Conservation (phyloP, 1,140 invertebrate species). For the Euura lappo region DNA sequence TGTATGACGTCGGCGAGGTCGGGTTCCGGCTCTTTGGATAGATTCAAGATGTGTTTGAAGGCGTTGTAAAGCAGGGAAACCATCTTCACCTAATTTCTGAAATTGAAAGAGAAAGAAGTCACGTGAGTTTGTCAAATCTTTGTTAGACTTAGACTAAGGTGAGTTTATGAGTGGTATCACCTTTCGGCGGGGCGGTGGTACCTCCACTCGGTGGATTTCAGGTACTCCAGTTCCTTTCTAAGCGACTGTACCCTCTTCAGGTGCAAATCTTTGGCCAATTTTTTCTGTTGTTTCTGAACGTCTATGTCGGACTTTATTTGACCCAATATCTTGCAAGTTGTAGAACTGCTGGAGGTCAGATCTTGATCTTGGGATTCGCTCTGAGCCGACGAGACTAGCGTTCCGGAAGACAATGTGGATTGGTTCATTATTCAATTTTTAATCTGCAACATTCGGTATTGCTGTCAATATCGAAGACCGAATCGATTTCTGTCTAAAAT, state of each 20-base stretch:
- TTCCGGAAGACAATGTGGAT: slow-evolving; percentile 45
- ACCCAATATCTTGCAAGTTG: slow-evolving; percentile 49
- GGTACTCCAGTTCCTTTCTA: slow-evolving; percentile 70
- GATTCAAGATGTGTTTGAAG: not conserved
- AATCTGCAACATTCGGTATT: slow-evolving; percentile 6
- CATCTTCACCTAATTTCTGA: slow-evolving; percentile 37
- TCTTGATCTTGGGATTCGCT: slow-evolving; percentile 52
- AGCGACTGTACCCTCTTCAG: slow-evolving; percentile 69
- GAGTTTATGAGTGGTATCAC: too few relatives aligned
- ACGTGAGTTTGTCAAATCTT: too few relatives aligned
- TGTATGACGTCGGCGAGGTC: not conserved
- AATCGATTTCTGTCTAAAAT: not conserved
- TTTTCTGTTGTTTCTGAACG: slow-evolving; percentile 49
- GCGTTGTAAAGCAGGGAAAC: slow-evolving; percentile 28
- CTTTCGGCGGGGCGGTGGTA: slow-evolving; percentile 64
- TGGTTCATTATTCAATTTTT: slow-evolving; percentile 56
- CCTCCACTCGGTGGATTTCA: slow-evolving; percentile 74
- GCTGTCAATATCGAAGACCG: not conserved
- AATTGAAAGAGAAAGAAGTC: slow-evolving; percentile 32
- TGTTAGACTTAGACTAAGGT: too few relatives aligned
- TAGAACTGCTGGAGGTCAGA: slow-evolving; percentile 41
- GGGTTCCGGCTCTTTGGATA: not conserved
- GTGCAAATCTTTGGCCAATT: slow-evolving; percentile 58
- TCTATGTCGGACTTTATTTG: slow-evolving; percentile 54
- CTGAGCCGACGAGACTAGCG: slow-evolving; percentile 46